Percentiles rank a stretch among this genome's conserved stretches.
Evolutionary conservation across 2,888 invertebrate genomes (phyloP).

Genomic region (Drosophila eohydei): DNA sequence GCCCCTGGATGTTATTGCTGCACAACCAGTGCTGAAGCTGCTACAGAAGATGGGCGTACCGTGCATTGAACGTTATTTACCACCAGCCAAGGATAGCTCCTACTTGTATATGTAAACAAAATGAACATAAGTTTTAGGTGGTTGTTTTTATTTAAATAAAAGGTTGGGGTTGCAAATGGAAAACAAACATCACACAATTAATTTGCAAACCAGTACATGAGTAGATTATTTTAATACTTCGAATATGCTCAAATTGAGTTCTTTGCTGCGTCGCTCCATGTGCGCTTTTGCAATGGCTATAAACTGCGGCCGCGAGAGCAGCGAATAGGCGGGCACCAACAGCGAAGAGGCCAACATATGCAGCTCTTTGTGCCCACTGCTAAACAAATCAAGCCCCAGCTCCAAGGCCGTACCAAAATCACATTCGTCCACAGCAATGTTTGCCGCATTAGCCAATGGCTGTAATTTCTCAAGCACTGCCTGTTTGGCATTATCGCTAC

Average conservation of each 20-base stretch:
- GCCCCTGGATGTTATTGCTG: constrained; percentile 78
- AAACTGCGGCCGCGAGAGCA: constrained; percentile 90
- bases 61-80: constrained; percentile 73
- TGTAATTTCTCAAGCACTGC: constrained; percentile 89
- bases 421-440: constrained; percentile 94
- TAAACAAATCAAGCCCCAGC: constrained; percentile 93
- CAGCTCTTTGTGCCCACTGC: constrained; percentile 89
- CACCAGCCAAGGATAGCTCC: constrained; percentile 77
- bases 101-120: constrained; percentile 77
- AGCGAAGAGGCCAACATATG: constrained; percentile 88
- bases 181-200: constrained; percentile 4
- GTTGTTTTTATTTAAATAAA: constrained; percentile 41
- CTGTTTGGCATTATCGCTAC: constrained; percentile 85
- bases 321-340: constrained; percentile 90
- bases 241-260: constrained; percentile 86
- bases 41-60: constrained; percentile 69
- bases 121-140: constrained; percentile 7
- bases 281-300: constrained; percentile 91
- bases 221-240: constrained; percentile 55
- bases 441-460: constrained; percentile 90
- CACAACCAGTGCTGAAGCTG: constrained; percentile 80
- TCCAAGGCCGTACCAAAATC: constrained; percentile 98
- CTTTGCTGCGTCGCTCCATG: constrained; percentile 89
- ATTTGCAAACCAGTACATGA: constrained; percentile 11
- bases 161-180: constrained; percentile 39